Base-by-base conservation (phyloP, 2,113 vertebrate species). In the Nanorana parkeri region DNA sequence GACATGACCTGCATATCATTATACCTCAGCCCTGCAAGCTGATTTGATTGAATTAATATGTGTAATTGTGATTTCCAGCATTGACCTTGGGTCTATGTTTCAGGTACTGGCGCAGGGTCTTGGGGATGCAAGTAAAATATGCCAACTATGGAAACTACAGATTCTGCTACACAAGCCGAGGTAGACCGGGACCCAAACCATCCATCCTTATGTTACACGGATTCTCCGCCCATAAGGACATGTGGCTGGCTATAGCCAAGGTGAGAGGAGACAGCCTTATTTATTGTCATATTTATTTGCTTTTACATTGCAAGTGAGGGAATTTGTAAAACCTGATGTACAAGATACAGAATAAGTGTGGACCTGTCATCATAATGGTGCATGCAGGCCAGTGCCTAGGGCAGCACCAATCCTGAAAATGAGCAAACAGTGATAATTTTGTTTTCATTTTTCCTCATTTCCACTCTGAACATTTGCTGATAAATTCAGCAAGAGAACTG, bases 201-300 rank as follows among this genome's bases (percentile, higher is more conserved):
- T 95, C 97, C 4, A 79, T 99, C 67, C 93, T 99, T 69, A 94
- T 99, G 94, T 89, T 99, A 23, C 98, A 99, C 0, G 98, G 97
- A 1, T 99, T 99, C 89, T 97, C 96, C 0, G 95, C 94, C 19
- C 91, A 93, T 86, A 96, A 96, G 86, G 96, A 97, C 85, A 95
- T 95, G 94, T 97, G 96, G 94, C 90, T 99, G 32, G 94, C 93
- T 51, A 88, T 99, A 65, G 93, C 97, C 86, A 98, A 98, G 96
- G 97, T 99, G 82, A 5, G 68, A 3, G n/a, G 21, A 13, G 5
- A 61, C 2, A 11, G 21, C 20, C 41, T 47, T 47, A 10, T 47
- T 47, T 11, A 47, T 47, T 47, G 41, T 6, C 11, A 47, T 47
- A 47, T 47, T 47, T 13, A 36, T 36, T 36, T 3, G 6, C 32